These are phyloP conservation scores for Pyrgilauda ruficollis DNA, from an alignment of 2,113 vertebrate species.

Conservation along the genomic window DNA sequence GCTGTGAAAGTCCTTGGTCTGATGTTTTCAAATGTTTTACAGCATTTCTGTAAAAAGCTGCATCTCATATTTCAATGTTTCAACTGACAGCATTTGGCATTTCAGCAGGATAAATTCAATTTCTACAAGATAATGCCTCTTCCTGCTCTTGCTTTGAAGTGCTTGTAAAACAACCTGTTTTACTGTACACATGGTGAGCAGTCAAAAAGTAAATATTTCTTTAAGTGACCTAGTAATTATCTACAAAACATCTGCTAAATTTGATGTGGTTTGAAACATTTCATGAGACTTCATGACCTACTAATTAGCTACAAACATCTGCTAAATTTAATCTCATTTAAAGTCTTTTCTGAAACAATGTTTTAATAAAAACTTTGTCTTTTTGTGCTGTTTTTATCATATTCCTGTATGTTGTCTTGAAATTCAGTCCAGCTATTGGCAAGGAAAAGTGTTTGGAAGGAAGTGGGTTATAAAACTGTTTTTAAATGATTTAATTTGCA, in stretches of 20 bases:
- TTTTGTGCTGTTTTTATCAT: conserved; percentile 13
- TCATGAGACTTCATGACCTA: not conserved
- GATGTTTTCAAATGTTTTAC: not conserved
- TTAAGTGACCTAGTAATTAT: conserved; percentile 45
- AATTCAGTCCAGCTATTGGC: conserved; percentile 6
- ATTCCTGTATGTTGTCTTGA: not conserved
- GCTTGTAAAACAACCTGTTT: not conserved
- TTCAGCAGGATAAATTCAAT: not conserved
- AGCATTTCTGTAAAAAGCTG: not conserved
- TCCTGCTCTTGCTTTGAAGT: not conserved
- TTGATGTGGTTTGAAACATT: conserved; percentile 6
- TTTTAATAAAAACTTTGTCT: conserved; percentile 5
- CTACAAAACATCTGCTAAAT: conserved; percentile 26
- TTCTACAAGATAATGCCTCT: not conserved
- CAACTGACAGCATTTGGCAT: not conserved
- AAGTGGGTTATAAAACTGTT: not conserved
- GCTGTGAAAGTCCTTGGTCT: not conserved
- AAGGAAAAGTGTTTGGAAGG: conserved; percentile 8
- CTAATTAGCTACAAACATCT: conserved; percentile 51
- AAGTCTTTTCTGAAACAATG: not conserved
- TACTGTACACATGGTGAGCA: not conserved
- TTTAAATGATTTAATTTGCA: conserved; percentile 22
- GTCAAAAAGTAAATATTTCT: conserved; percentile 20
- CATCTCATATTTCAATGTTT: not conserved
- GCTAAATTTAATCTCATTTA: not conserved